Evolutionary conservation across 1,140 invertebrate species (phyloP).

Genomic region (Leptinotarsa lineolata): DNA sequence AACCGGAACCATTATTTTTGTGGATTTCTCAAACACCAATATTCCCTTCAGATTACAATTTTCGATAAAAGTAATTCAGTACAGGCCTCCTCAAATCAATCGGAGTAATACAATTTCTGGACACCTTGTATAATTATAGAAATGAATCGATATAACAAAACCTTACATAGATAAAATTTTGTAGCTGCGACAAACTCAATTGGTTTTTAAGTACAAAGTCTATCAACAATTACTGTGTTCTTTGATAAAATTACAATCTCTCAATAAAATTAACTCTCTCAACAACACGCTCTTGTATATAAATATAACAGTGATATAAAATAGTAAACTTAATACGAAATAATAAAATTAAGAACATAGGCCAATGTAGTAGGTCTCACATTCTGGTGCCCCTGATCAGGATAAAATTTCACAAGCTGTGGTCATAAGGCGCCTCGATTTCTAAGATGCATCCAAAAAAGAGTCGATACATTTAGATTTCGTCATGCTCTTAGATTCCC

Average conservation of each 20-base stretch:
- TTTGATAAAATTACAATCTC: slow-evolving; percentile 16
- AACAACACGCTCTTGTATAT: slow-evolving; percentile 17
- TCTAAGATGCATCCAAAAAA: not conserved
- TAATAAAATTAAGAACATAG: slow-evolving; percentile 19
- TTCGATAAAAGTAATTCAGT: too few species aligned
- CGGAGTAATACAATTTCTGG: not conserved
- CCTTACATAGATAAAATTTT: not conserved
- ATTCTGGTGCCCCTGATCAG: not conserved
- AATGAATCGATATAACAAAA: slow-evolving; percentile 3
- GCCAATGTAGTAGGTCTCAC: slow-evolving; percentile 15
- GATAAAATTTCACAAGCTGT: not conserved
- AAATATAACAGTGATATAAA: slow-evolving; percentile 28
- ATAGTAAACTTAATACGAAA: slow-evolving; percentile 24
- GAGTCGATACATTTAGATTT: not conserved
- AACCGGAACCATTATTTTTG: not conserved
- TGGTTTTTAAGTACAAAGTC: slow-evolving; percentile 3
- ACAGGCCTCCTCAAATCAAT: too few species aligned
- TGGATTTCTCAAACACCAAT: not conserved
- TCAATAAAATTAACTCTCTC: slow-evolving; percentile 25
- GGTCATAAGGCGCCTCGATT: not conserved
- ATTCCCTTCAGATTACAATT: too few species aligned
- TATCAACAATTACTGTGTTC: not conserved
- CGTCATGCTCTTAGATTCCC: not conserved
- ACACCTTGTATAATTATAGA: slow-evolving; percentile 11
- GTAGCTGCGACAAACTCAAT: slow-evolving; percentile 7